Base-by-base conservation (phyloP, 30 jellyfish, hydroid and myxozoan species). In the Cassiopea xamachana region DNA sequence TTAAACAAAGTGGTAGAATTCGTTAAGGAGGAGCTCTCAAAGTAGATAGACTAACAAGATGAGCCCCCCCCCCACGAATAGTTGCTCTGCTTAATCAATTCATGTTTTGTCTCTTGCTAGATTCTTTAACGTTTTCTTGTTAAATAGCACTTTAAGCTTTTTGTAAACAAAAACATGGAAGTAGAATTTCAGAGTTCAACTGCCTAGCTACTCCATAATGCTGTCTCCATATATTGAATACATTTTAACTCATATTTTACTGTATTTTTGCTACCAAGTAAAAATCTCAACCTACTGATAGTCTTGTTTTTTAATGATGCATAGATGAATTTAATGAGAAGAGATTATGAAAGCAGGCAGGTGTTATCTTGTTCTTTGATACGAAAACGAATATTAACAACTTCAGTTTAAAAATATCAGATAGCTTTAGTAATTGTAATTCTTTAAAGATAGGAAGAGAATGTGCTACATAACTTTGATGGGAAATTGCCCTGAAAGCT, bases 371-470 rank as follows among this genome's bases (percentile, higher is more conserved):
- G 74, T 77, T 46, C 17, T 3, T 77, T 27, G 87, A 81, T 48
- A 19, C 89, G 58, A 81, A 81, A 61, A 81, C 89, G 58, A 64
- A 81, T 17, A 50, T 81, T 79, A 81, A 58, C 82, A 81, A 79
- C 58, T 81, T 81, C 89, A 58, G 64, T 81, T 81, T 10, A 81
- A 4, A 81, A 58, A 81, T 55, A 81, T 80, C 51, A 55, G 79
- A 81, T 48, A 61, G 79, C 43, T 16, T 50, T 18, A 81, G 58
- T 48, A 58, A 17, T 1, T 77, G 4, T 39, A 77, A 14, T 9
- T 77, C 77, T 77, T 77, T 77, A 55, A 77, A 77, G 61, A 59
- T 27, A 77, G 84, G 73, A 75, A 47, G 39, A 46, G 3, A 48
- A 75, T 27, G 49, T 45, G 89, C 67, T 59, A 61, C 3, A 61